phyloP scores from a whole-genome alignment of 1,140 invertebrate species.

The Lanistes nyassanus region DNA sequence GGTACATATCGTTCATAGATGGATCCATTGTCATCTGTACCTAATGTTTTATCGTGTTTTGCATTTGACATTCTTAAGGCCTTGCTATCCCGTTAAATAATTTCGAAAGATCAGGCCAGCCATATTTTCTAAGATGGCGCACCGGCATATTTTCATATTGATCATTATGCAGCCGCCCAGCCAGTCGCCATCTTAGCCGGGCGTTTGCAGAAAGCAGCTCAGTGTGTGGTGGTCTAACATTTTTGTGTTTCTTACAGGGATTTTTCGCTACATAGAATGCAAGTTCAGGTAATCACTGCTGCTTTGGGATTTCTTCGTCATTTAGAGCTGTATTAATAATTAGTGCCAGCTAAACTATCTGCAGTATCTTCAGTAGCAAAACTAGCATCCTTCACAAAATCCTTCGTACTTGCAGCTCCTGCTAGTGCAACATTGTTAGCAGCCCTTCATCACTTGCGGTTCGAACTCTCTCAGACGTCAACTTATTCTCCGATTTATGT shows the following conservation, averaged over 20 bases:
- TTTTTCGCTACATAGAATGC: not conserved
- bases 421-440: too few species aligned
- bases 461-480: too few species aligned
- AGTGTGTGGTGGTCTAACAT: not conserved
- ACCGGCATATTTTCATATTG: constrained; percentile 38
- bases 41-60: not conserved
- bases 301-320: not conserved
- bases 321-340: not conserved
- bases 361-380: not conserved
- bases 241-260: not conserved
- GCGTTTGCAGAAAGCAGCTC: constrained; percentile 7
- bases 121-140: constrained; percentile 24
- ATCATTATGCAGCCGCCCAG: constrained; percentile 35
- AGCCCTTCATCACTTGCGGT: too few species aligned
- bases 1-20: not conserved
- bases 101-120: not conserved
- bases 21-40: not conserved
- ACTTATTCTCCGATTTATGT: too few species aligned
- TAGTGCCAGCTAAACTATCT: not conserved
- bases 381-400: too few species aligned
- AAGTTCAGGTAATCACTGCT: not conserved
- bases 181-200: constrained; percentile 28
- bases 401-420: too few species aligned
- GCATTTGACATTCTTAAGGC: not conserved
- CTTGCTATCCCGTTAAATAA: too few species aligned